Percentiles rank a stretch among this genome's conserved stretches.
These are phyloP conservation scores for Dascyllus trimaculatus DNA, from an alignment of 2,113 vertebrate species.

Conservation along the genomic window DNA sequence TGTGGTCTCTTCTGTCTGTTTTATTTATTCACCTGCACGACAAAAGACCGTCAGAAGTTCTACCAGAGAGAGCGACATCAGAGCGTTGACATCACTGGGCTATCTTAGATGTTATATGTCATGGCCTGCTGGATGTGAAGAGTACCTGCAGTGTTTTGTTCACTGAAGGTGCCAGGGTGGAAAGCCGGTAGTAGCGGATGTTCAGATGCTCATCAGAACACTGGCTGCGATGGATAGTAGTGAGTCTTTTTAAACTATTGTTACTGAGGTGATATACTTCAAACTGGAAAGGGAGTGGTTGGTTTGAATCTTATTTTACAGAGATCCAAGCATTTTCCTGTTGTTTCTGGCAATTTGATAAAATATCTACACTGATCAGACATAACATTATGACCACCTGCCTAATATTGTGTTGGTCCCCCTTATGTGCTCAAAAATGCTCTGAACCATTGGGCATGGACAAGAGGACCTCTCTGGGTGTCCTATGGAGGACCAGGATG, in stretches of 20 bases:
- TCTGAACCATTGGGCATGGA: too few species aligned
- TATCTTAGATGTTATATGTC: neutral
- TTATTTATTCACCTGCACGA: neutral
- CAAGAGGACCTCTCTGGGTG: too few species aligned
- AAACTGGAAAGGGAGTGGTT: conserved; percentile 32
- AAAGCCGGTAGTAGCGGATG: neutral
- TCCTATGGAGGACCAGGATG: too few species aligned
- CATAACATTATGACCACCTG: too few species aligned
- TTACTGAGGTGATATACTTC: conserved; percentile 37
- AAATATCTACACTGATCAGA: too few species aligned
- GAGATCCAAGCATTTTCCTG: too few species aligned
- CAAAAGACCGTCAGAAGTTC: neutral
- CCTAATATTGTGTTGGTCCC: too few species aligned
- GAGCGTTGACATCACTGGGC: neutral
- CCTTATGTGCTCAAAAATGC: too few species aligned
- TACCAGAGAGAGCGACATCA: neutral
- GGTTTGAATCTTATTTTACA: too few species aligned
- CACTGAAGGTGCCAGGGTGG: neutral
- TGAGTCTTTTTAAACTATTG: conserved; percentile 1
- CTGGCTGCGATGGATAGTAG: neutral
- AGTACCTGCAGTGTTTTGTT: neutral
- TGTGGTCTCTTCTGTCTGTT: neutral
- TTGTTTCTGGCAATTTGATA: too few species aligned
- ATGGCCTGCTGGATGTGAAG: neutral
- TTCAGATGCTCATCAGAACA: neutral